phyloP scores from a whole-genome alignment of 1,140 invertebrate species.

The Scaptomyza hsui region DNA sequence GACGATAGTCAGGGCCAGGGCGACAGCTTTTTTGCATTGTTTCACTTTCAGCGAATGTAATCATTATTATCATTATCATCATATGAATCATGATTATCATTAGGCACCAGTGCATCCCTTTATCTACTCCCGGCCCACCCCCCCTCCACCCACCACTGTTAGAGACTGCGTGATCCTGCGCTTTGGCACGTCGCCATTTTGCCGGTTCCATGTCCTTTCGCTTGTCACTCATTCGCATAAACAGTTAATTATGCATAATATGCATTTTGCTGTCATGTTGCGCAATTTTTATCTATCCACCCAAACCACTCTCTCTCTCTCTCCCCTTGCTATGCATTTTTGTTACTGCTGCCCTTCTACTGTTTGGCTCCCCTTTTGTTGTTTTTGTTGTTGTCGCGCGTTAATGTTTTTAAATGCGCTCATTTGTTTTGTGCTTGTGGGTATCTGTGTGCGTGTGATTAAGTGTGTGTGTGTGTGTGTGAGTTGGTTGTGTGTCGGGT shows the following conservation, averaged over 20 bases:
- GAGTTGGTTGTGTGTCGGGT: conserved; percentile 51
- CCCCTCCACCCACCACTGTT: background rate
- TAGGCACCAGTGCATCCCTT: conserved; percentile 35
- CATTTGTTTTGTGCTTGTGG: conserved; percentile 42
- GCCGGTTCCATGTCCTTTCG: conserved; percentile 66
- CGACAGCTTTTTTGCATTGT: conserved; percentile 44
- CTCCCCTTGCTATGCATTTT: conserved; percentile 41
- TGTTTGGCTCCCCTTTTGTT: background rate
- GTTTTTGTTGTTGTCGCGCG: conserved; percentile 36
- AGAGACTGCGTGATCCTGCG: conserved; percentile 10
- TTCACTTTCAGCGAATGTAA: conserved; percentile 74
- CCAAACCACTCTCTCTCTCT: background rate
- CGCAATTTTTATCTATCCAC: conserved; percentile 64
- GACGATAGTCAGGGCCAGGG: conserved; percentile 6
- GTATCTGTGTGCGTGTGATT: conserved; percentile 1
- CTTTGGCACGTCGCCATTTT: conserved; percentile 33
- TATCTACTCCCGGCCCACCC: too few species aligned
- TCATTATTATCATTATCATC: conserved; percentile 54
- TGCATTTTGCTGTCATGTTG: conserved; percentile 81
- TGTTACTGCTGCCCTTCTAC: conserved; percentile 27
- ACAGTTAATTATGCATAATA: conserved; percentile 83
- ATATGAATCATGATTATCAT: conserved; percentile 35
- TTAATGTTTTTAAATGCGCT: conserved; percentile 77
- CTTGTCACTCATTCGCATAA: conserved; percentile 82
- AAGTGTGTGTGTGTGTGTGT: conserved; percentile 12